Conservation (phyloP, 2,113 vertebrate genomes). For the Lonchura striata region DNA sequence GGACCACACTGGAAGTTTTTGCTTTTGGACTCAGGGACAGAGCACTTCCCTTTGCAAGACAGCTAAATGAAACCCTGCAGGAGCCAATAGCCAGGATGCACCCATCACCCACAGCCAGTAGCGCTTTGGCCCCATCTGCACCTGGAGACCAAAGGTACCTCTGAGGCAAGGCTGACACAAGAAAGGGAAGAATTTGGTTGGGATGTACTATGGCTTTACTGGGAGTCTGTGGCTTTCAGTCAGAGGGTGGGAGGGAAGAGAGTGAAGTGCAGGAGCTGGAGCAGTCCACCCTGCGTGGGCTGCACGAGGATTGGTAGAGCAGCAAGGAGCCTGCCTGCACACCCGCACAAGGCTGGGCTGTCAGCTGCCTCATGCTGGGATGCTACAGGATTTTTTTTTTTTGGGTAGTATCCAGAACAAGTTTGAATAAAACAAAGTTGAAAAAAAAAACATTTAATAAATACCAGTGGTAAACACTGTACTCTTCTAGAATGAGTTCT, state of each 20-base stretch:
- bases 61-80: neutral
- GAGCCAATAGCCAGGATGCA: neutral
- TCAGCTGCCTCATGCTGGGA: neutral
- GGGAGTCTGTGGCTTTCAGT: neutral
- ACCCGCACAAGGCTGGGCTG: neutral
- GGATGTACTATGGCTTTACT: neutral
- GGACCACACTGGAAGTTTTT: neutral
- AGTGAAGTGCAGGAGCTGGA: neutral
- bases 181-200: neutral
- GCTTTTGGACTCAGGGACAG: neutral
- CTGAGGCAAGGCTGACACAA: neutral
- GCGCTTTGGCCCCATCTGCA: accelerated
- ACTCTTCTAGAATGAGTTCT: neutral
- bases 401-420: neutral
- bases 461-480: neutral
- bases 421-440: neutral
- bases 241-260: neutral
- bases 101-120: neutral
- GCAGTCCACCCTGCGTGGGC: neutral
- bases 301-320: neutral
- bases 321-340: neutral
- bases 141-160: neutral
- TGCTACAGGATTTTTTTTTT: neutral
- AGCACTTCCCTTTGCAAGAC: neutral
- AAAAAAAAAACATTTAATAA: neutral